Conservation (phyloP, 2,888 invertebrate species). For the Tachina grossa region DNA sequence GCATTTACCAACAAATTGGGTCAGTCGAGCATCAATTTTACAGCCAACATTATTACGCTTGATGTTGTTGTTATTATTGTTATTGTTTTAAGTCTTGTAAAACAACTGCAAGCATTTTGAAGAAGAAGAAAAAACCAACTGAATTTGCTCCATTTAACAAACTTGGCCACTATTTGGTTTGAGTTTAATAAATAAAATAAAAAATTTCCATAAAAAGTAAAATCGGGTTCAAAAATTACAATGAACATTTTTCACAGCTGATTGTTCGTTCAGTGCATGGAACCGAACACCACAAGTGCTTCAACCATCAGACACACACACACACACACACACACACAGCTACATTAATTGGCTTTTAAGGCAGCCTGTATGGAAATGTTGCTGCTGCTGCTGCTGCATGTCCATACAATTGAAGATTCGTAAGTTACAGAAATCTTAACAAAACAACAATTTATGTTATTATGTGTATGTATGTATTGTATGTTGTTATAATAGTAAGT, state of each 20-base stretch:
- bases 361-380: too few species aligned
- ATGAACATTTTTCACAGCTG: conserved; percentile 5
- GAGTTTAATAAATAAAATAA: conserved; percentile 7
- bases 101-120: conserved; percentile 12
- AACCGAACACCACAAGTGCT: not conserved
- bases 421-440: conserved; percentile 27
- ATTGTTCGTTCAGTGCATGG: not conserved
- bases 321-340: not conserved
- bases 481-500: conserved; percentile 2
- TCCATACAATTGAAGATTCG: conserved; percentile 13
- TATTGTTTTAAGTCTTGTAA: not conserved
- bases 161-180: conserved; percentile 42
- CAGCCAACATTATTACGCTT: conserved; percentile 3
- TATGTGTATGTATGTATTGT: too few species aligned
- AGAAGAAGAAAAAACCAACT: not conserved
- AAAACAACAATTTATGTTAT: conserved; percentile 5
- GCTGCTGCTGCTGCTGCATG: not conserved
- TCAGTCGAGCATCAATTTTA: conserved; percentile 68
- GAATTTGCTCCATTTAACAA: conserved; percentile 59
- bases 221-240: conserved; percentile 57
- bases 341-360: not conserved
- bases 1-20: conserved; percentile 55
- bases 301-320: not conserved
- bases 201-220: conserved; percentile 41
- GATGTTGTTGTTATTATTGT: conserved; percentile 4